Percentiles rank a stretch among this genome's conserved stretches.
Conservation (phyloP, 2,113 vertebrate species). For the Seriola rivoliana region DNA sequence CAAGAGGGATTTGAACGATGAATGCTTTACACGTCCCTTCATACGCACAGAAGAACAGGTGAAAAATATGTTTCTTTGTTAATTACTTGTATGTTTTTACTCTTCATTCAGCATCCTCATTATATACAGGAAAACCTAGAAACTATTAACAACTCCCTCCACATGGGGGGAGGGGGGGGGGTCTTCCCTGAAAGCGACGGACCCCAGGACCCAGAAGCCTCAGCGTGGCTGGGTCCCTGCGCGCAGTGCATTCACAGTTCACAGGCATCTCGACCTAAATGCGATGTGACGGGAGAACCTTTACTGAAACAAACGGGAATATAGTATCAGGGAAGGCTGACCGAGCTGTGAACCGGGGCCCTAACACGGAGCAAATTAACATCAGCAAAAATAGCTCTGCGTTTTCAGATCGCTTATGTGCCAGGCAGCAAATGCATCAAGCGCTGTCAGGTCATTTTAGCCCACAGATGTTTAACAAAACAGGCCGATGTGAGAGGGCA, state of each 20-base stretch:
- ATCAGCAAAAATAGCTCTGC: conserved; percentile 85
- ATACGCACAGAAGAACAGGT: not conserved
- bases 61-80: not conserved
- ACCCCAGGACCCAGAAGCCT: conserved; percentile 62
- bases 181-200: not conserved
- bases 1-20: not conserved
- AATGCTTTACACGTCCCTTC: not conserved
- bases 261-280: conserved; percentile 85
- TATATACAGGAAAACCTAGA: conserved; percentile 1
- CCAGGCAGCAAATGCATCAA: conserved; percentile 76
- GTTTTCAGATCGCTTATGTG: conserved; percentile 81
- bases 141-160: not conserved
- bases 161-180: not conserved
- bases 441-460: conserved; percentile 82
- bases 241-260: conserved; percentile 90
- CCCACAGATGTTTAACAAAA: conserved; percentile 51
- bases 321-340: conserved; percentile 94
- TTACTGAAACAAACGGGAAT: conserved; percentile 90
- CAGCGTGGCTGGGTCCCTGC: conserved; percentile 65
- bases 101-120: not conserved
- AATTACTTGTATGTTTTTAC: not conserved
- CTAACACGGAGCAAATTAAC: conserved; percentile 94
- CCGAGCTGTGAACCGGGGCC: conserved; percentile 89
- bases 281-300: conserved; percentile 89
- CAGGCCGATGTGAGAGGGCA: conserved; percentile 22